A percentile compares a stretch with the other conserved stretches of the same genome.
These are phyloP conservation scores for Lepidotrigona ventralis DNA, from an alignment of 1,140 invertebrate species.

Conservation along the genomic window DNA sequence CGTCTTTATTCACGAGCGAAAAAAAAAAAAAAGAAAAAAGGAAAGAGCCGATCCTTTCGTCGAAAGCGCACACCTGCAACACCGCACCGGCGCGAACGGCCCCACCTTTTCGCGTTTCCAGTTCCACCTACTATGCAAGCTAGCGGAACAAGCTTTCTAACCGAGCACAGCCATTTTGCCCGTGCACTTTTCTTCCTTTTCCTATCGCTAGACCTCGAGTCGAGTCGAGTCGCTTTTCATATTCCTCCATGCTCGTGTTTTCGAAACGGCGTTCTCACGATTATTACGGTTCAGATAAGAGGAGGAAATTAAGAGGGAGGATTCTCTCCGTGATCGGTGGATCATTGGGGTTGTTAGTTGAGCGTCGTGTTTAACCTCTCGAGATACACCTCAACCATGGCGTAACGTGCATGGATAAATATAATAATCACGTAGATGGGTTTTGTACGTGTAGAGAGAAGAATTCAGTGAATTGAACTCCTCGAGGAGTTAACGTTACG, in stretches of 20 bases:
- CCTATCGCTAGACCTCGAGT: no score
- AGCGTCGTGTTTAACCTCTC: no score
- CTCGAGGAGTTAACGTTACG: no score
- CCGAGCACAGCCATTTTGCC: constrained; percentile 53
- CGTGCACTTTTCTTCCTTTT: background rate
- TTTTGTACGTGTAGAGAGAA: no score
- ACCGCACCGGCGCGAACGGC: background rate
- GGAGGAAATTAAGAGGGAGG: background rate
- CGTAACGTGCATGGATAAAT: no score
- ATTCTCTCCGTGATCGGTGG: no score
- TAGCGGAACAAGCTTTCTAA: background rate
- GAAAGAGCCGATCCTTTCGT: constrained; percentile 22
- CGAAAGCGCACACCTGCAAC: constrained; percentile 48
- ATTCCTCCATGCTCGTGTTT: background rate
- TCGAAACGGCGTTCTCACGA: no score
- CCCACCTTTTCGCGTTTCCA: constrained; percentile 40
- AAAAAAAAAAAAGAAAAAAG: no score
- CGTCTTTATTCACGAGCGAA: constrained; percentile 17
- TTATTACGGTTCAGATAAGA: background rate
- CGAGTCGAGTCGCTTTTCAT: background rate
- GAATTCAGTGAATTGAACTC: no score
- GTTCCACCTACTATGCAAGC: constrained; percentile 29
- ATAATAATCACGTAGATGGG: no score
- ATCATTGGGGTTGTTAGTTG: no score
- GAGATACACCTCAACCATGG: no score